phyloP scores from a whole-genome alignment of 2,797 vertebrate genomes.

The Tangara arthus region DNA sequence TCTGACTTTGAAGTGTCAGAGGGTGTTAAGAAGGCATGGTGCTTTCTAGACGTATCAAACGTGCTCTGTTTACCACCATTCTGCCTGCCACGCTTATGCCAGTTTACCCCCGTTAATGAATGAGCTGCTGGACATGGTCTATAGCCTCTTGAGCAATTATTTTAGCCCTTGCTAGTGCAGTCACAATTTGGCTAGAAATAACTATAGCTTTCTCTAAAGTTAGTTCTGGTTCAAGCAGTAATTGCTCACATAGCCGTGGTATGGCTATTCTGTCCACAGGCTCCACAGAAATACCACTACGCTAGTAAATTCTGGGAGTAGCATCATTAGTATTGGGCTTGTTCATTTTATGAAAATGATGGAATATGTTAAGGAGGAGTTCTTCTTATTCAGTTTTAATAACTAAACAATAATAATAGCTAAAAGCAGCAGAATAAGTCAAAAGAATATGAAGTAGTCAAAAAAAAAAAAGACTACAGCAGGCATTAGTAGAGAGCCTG shows the following conservation, averaged over 20 bases:
- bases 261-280: constrained; percentile 30
- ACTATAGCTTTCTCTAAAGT: constrained; percentile 67
- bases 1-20: background rate
- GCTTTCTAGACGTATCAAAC: background rate
- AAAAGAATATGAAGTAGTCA: background rate
- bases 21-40: background rate
- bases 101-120: constrained; percentile 43
- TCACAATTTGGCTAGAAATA: constrained; percentile 67
- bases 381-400: background rate
- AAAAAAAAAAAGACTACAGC: background rate
- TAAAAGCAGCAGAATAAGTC: constrained; percentile 17
- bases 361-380: background rate
- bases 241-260: constrained; percentile 54
- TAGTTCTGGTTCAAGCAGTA: constrained; percentile 67
- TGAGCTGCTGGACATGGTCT: constrained; percentile 55
- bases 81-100: background rate
- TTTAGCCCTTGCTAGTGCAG: constrained; percentile 66
- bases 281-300: background rate
- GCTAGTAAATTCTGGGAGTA: constrained; percentile 17
- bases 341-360: background rate
- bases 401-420: background rate
- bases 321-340: background rate
- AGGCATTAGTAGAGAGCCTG: background rate
- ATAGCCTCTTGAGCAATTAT: constrained; percentile 66
- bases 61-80: background rate